A percentile compares a stretch with the other conserved stretches of the same genome.
These are phyloP conservation scores for Melanostoma scalare DNA, from an alignment of 2,888 invertebrate species.

Conservation along the genomic window DNA sequence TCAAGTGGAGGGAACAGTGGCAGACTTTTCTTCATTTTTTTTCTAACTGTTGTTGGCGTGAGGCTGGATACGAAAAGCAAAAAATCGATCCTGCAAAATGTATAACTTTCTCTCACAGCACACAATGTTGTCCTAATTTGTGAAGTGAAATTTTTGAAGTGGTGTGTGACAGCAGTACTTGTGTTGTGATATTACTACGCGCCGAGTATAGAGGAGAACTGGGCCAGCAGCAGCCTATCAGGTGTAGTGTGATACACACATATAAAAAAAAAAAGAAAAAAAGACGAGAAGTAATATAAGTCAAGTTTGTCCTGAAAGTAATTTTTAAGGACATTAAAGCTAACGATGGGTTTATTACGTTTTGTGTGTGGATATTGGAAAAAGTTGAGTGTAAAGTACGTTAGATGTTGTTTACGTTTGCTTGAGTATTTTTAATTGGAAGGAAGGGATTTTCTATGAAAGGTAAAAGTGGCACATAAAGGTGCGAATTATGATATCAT, in stretches of 20 bases:
- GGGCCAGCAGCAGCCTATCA: conserved; percentile 12
- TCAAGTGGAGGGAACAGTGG: conserved; percentile 3
- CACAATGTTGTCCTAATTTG: conserved; percentile 63
- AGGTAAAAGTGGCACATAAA: too few species aligned
- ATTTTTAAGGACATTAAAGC: conserved; percentile 59
- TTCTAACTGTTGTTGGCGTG: neutral
- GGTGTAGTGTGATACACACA: neutral
- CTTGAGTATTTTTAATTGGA: conserved; percentile 36
- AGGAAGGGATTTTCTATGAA: conserved; percentile 15
- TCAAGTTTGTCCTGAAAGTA: conserved; percentile 55
- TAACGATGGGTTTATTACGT: conserved; percentile 48
- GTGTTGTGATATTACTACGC: conserved; percentile 27
- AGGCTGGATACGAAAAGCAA: neutral
- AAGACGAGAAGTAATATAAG: conserved; percentile 40
- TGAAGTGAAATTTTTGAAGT: conserved; percentile 48
- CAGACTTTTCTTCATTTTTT: conserved; percentile 2
- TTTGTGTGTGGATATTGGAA: conserved; percentile 18
- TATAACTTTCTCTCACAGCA: conserved; percentile 34
- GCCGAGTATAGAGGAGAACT: conserved; percentile 1
- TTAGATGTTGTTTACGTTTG: conserved; percentile 35
- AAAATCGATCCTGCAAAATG: conserved; percentile 49
- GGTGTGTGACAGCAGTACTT: conserved; percentile 31
- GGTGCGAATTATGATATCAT: too few species aligned
- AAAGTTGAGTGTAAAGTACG: conserved; percentile 22
- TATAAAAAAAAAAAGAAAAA: neutral